Evolutionary conservation across 2,888 invertebrate species (phyloP).

Genomic region (Dusona sp.): DNA sequence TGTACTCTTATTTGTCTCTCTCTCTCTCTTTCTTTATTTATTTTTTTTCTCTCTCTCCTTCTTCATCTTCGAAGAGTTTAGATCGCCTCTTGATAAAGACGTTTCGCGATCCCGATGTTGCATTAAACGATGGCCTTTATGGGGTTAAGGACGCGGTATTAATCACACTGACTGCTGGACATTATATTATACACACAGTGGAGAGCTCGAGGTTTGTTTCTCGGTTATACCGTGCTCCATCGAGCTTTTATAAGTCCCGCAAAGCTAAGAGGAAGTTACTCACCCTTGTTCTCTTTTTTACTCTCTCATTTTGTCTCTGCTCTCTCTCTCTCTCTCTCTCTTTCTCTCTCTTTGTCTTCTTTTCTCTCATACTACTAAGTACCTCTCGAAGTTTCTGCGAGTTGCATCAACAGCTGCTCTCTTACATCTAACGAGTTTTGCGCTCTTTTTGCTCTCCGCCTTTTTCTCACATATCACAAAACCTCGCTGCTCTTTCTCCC

Average conservation of each 20-base stretch:
- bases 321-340: neutral
- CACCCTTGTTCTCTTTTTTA: neutral
- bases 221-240: constrained; percentile 30
- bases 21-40: constrained; percentile 13
- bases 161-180: constrained; percentile 68
- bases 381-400: constrained; percentile 3
- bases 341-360: neutral
- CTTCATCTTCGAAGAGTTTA: constrained; percentile 46
- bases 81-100: constrained; percentile 70
- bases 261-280: constrained; percentile 35
- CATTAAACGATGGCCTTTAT: constrained; percentile 72
- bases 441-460: constrained; percentile 37
- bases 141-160: constrained; percentile 66
- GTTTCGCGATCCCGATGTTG: constrained; percentile 69
- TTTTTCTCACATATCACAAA: constrained; percentile 16
- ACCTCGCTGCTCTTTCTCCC: constrained; percentile 18
- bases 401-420: constrained; percentile 44
- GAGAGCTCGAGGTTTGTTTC: constrained; percentile 53
- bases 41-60: constrained; percentile 11
- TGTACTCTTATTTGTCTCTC: constrained; percentile 25
- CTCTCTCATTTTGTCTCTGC: constrained; percentile 3
- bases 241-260: constrained; percentile 45
- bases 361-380: constrained; percentile 5
- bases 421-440: constrained; percentile 60
- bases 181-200: constrained; percentile 38